phyloP scores from a whole-genome alignment of 1,140 invertebrate species.

The Coenobita brevimanus region DNA sequence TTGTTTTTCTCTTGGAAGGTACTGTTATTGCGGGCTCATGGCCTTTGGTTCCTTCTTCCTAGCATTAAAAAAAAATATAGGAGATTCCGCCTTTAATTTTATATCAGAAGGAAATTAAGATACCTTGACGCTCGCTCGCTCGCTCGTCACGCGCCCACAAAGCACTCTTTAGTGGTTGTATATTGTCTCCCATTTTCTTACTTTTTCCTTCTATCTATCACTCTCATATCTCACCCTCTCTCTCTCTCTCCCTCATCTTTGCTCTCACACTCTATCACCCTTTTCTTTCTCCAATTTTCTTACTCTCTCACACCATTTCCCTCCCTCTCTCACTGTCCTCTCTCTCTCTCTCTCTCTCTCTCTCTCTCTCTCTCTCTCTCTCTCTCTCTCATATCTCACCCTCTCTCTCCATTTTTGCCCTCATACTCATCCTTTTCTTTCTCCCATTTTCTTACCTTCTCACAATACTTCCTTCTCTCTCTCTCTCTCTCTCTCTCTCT shows the following conservation, averaged over 20 bases:
- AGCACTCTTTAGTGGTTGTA: background rate
- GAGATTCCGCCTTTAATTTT: no score
- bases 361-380: conserved; percentile 16
- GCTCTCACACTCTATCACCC: background rate
- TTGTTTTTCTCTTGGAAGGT: no score
- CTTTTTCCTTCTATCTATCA: no score
- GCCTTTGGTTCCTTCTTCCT: no score
- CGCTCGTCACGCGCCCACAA: background rate
- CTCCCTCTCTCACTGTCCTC: background rate
- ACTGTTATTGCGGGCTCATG: no score
- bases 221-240: background rate
- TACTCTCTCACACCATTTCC: background rate
- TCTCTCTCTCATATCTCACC: background rate
- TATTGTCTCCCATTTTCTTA: background rate
- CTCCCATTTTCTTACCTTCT: background rate
- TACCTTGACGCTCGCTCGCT: background rate
- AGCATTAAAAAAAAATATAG: no score
- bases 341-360: background rate
- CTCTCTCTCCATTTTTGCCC: no score
- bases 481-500: background rate
- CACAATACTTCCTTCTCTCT: background rate
- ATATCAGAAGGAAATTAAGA: background rate
- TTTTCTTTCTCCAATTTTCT: background rate
- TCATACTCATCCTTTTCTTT: background rate
- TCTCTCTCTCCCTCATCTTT: background rate